These are phyloP conservation scores for Notiomystis cincta DNA, from an alignment of 2,113 vertebrate genomes.

Conservation along the genomic window DNA sequence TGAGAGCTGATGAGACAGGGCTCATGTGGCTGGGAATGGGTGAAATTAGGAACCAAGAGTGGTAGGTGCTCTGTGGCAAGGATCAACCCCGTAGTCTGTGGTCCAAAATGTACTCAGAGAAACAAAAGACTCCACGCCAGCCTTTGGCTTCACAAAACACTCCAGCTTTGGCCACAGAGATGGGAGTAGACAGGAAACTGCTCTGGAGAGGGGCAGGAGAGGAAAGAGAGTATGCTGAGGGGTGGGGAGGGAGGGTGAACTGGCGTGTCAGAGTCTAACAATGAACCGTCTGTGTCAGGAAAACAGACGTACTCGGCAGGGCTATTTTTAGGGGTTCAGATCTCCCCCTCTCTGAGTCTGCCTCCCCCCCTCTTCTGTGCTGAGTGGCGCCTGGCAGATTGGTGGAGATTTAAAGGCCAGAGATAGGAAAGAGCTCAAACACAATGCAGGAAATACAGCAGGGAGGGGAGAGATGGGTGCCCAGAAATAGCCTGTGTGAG, in stretches of 20 bases:
- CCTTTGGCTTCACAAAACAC: not conserved
- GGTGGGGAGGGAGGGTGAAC: slow-evolving; percentile 11
- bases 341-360: slow-evolving; percentile 39
- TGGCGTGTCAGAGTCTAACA: slow-evolving; percentile 61
- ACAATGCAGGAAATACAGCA: slow-evolving; percentile 51
- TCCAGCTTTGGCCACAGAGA: not conserved
- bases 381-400: slow-evolving; percentile 71
- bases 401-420: slow-evolving; percentile 67
- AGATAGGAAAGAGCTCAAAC: slow-evolving; percentile 68
- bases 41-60: not conserved
- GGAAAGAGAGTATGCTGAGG: not conserved
- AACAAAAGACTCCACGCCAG: not conserved
- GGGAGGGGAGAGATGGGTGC: slow-evolving; percentile 43
- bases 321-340: slow-evolving; percentile 74
- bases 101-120: not conserved
- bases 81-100: not conserved
- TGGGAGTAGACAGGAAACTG: slow-evolving; percentile 47
- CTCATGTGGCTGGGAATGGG: not conserved
- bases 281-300: slow-evolving; percentile 72
- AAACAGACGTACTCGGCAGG: slow-evolving; percentile 60
- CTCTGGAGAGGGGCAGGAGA: slow-evolving; percentile 6
- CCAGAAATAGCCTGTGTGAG: slow-evolving; percentile 38
- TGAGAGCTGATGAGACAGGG: not conserved
- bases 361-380: slow-evolving; percentile 62
- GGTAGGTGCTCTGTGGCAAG: not conserved